These are phyloP conservation scores for Serinus canaria DNA, from an alignment of 2,113 vertebrate species.

Conservation along the genomic window DNA sequence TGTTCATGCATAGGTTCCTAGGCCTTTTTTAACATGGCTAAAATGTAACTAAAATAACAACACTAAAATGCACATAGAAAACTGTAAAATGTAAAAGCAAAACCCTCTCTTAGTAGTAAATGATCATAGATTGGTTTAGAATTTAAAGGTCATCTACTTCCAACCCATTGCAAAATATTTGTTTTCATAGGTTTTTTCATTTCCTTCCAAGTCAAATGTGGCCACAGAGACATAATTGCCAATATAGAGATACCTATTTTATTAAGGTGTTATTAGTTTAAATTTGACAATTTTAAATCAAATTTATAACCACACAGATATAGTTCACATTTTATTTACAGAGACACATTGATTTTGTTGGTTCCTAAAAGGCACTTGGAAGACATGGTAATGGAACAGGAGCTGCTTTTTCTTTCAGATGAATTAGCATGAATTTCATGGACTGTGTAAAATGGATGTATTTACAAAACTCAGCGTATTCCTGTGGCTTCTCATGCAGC, in stretches of 20 bases:
- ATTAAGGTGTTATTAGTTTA: constrained; percentile 65
- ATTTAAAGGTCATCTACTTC: not conserved
- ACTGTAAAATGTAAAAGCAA: not conserved
- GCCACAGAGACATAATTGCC: constrained; percentile 4
- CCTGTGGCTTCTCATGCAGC: constrained; percentile 51
- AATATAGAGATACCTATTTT: not conserved
- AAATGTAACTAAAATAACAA: not conserved
- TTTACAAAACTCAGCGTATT: constrained; percentile 73
- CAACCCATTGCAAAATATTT: not conserved
- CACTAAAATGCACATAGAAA: not conserved
- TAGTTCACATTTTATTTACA: constrained; percentile 71
- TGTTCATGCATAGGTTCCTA: not conserved
- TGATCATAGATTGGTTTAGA: not conserved
- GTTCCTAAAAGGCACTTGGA: constrained; percentile 74
- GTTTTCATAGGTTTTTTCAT: not conserved
- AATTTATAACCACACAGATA: constrained; percentile 63
- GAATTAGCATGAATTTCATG: constrained; percentile 74
- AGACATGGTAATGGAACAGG: constrained; percentile 51
- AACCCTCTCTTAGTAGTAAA: not conserved
- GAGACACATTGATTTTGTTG: constrained; percentile 68
- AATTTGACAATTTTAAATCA: constrained; percentile 52
- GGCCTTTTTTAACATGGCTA: not conserved
- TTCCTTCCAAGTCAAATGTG: constrained; percentile 18
- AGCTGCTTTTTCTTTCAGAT: constrained; percentile 61
- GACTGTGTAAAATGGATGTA: constrained; percentile 61